These are phyloP conservation scores for Coregonus sp. DNA, from an alignment of 2,797 vertebrate species.

Conservation along the genomic window DNA sequence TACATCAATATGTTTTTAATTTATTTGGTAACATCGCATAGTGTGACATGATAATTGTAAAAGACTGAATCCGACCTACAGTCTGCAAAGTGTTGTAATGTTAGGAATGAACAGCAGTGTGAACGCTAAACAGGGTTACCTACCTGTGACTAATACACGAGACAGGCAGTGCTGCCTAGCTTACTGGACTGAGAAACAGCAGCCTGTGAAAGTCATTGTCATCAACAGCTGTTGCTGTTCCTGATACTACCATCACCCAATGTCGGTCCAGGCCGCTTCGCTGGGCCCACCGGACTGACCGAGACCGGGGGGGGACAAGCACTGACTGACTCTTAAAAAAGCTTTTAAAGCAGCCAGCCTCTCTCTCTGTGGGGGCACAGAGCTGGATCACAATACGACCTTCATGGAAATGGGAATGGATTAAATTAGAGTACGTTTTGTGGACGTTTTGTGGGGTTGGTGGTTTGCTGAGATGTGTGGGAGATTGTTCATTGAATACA, in stretches of 20 bases:
- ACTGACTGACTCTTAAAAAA: not conserved
- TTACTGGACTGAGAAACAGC: constrained; percentile 27
- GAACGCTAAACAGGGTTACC: not conserved
- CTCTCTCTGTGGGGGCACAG: constrained; percentile 25
- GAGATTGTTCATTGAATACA: not conserved
- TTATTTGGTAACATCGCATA: too few species aligned
- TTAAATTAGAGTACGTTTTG: not conserved
- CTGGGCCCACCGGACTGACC: constrained; percentile 23
- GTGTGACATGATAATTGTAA: too few species aligned
- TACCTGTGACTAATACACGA: constrained; percentile 46
- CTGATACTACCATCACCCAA: constrained; percentile 46
- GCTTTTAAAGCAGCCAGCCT: constrained; percentile 28
- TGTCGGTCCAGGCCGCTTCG: not conserved
- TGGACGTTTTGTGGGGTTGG: not conserved
- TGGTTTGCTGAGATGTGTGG: not conserved
- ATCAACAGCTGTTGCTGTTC: constrained; percentile 52
- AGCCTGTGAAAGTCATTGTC: constrained; percentile 42
- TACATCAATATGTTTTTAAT: too few species aligned
- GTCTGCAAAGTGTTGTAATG: too few species aligned
- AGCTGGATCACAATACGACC: not conserved
- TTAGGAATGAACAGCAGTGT: not conserved
- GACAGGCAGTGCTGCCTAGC: constrained; percentile 25
- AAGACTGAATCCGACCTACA: too few species aligned
- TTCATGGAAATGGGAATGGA: not conserved
- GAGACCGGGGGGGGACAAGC: not conserved